phyloP scores from a whole-genome alignment of 2,888 invertebrate species.

The Synergus japonicus region DNA sequence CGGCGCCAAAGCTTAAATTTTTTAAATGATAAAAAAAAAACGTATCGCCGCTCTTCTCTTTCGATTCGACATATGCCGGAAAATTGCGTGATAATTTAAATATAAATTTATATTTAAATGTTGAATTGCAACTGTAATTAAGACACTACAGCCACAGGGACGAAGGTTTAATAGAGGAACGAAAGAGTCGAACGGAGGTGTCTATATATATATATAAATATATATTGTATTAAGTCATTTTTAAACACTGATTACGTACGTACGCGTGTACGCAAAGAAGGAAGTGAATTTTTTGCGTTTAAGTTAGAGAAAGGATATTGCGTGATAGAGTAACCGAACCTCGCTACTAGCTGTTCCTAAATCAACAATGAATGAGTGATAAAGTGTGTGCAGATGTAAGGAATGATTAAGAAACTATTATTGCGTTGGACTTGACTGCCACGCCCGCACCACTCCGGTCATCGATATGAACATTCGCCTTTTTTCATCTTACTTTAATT shows the following conservation, averaged over 20 bases:
- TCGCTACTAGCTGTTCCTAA: slow-evolving; percentile 77
- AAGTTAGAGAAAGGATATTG: slow-evolving; percentile 73
- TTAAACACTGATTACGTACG: slow-evolving; percentile 63
- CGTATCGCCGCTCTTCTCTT: slow-evolving; percentile 23
- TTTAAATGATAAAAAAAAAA: not conserved
- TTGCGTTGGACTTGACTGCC: slow-evolving; percentile 51
- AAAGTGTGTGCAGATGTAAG: slow-evolving; percentile 69
- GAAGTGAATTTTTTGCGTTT: slow-evolving; percentile 66
- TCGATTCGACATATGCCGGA: not conserved
- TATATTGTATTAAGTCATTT: slow-evolving; percentile 35
- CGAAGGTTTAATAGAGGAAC: slow-evolving; percentile 14
- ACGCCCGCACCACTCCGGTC: slow-evolving; percentile 38
- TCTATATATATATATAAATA: slow-evolving; percentile 37
- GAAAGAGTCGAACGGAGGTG: slow-evolving; percentile 24
- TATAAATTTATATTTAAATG: not conserved
- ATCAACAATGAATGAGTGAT: slow-evolving; percentile 76
- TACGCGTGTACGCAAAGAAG: slow-evolving; percentile 68
- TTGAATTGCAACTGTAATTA: slow-evolving; percentile 1
- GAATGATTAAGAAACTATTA: slow-evolving; percentile 64
- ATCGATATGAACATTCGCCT: slow-evolving; percentile 27
- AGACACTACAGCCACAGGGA: slow-evolving; percentile 10
- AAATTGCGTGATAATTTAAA: not conserved
- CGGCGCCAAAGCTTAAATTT: slow-evolving; percentile 12
- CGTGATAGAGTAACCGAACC: slow-evolving; percentile 77
- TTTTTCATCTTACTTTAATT: slow-evolving; percentile 13